Evolutionary conservation across 1,140 invertebrate species (phyloP), one percentile per base, ranked within the genome.

Genomic region (Microplitis mediator): DNA sequence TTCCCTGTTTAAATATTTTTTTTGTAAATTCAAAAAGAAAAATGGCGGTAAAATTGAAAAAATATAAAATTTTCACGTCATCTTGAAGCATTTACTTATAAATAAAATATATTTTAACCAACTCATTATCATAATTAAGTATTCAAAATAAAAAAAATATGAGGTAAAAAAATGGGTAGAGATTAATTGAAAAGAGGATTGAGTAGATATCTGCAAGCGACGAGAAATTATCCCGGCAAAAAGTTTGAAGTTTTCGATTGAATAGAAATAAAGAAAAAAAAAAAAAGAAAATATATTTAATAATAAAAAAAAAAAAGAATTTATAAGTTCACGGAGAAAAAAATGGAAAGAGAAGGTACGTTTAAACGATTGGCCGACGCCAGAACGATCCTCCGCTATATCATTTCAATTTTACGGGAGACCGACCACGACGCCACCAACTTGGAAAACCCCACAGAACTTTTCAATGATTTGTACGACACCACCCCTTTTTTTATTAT

Each of bases 371-470:
- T 62, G 60, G 60, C 13, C 60, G 32, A 62, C 23, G 39, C 36
- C 16, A 39, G 34, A 69, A 52, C 36, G 67, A 74, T 69, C 73
- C 76, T 78, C 72, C 78, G 77, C 78, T 81, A 84, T 84, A 85
- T 84, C 84, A 83, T 84, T 81, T 79, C 84, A 84, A 85, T 85
- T 85, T 84, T 81, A 82, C 80, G 81, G 78, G 70, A 73, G 78
- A 79, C 61, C 76, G 75, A 76, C 76, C 78, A 71, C 78, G 76
- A 78, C 76, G 69, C 78, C 73, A 54, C 32, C 76, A 83, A 82
- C 78, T 82, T 77, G 68, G 76, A 50, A 61, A 61, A 64, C 39
- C 39, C 74, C 72, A 75, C 77, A 79, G 75, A 82, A 81, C 84
- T 82, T 39, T 66, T 73, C 71, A 82, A 84, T 85, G 82, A 84